A percentile compares a stretch with the other conserved stretches of the same genome.
Evolutionary conservation across 2,888 invertebrate species (phyloP).

Genomic region (Sphaeridia pumilis): DNA sequence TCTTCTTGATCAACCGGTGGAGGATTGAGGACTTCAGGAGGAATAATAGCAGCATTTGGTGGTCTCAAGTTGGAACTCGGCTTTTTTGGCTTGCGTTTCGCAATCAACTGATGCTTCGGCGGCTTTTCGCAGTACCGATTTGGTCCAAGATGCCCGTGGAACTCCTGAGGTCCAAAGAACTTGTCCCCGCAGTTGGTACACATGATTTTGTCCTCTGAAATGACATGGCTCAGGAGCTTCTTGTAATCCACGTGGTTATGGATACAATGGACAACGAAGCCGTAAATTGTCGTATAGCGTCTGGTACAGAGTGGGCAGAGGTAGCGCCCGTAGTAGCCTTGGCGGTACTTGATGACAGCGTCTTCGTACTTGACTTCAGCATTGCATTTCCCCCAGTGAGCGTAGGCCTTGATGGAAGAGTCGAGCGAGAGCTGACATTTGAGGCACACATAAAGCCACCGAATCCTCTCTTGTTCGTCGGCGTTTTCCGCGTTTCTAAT

Average conservation of each 20-base stretch:
- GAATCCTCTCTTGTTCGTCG: not conserved
- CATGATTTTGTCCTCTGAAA: conserved; percentile 7
- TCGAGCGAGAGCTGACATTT: not conserved
- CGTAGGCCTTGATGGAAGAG: conserved; percentile 1
- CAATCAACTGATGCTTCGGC: not conserved
- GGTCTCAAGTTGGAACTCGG: too few species aligned
- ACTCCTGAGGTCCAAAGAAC: conserved; percentile 2
- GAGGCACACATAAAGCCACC: conserved; percentile 2
- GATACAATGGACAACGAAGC: conserved; percentile 4
- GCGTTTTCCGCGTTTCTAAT: not conserved
- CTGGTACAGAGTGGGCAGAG: conserved; percentile 1
- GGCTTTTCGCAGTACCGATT: not conserved
- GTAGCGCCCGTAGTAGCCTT: conserved; percentile 1
- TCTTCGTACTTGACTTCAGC: not conserved
- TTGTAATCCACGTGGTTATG: conserved; percentile 5
- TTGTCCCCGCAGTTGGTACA: conserved; percentile 4
- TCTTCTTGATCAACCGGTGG: too few species aligned
- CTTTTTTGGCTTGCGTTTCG: not conserved
- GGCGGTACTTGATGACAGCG: not conserved
- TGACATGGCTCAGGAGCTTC: not conserved
- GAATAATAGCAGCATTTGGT: too few species aligned
- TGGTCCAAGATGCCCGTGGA: conserved; percentile 1
- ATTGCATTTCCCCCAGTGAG: not conserved
- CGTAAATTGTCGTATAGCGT: conserved; percentile 1
- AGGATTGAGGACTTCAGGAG: too few species aligned